Evolutionary conservation across 2,888 invertebrate species (phyloP), one percentile per base, ranked within the genome.

Genomic region (Leptarthrus brevirostris): DNA sequence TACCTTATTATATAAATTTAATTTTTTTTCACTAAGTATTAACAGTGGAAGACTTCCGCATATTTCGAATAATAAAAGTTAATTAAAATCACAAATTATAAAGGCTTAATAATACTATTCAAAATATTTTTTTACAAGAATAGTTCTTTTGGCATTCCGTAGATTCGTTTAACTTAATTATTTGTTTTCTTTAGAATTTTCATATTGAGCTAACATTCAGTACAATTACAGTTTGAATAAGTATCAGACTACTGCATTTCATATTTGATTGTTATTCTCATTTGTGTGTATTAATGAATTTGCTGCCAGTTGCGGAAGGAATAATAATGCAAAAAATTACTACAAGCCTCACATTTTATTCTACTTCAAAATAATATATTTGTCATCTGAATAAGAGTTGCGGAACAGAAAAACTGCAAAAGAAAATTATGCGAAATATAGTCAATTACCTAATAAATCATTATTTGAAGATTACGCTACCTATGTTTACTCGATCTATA

Each of bases 11-110:
- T 70, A 71, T 74, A 47, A 72, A 54, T 53, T 77, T 74, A 75
- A 78, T 69, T 70, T 79, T 80, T 81, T n/a, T n/a, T 80, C 49
- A 66, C 49, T 82, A 82, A 82, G n/a, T n/a, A n/a, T n/a, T 80
- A 81, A 80, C 83, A 84, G 83, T 83, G 83, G 83, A 83, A 83
- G 83, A 83, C 83, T 82, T 84, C 82, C 83, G 83, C 84, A 83
- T 84, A 83, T 66, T 56, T 61, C 44, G 61, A 61, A 61, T 61
- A 6, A 20, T 61, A 20, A 40, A 40, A 30, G 20, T 61, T 40
- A 61, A 61, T 22, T 22, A 61, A 40, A 61, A 44, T 61, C 22
- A 40, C 40, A 61, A 61, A 61, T 61, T 40, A 61, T 61, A 61
- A 44, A 61, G 40, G 61, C 61, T 36, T 49, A 1, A 36, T 61